phyloP scores from a whole-genome alignment of 2,797 vertebrate genomes.

The Cuculus canorus region DNA sequence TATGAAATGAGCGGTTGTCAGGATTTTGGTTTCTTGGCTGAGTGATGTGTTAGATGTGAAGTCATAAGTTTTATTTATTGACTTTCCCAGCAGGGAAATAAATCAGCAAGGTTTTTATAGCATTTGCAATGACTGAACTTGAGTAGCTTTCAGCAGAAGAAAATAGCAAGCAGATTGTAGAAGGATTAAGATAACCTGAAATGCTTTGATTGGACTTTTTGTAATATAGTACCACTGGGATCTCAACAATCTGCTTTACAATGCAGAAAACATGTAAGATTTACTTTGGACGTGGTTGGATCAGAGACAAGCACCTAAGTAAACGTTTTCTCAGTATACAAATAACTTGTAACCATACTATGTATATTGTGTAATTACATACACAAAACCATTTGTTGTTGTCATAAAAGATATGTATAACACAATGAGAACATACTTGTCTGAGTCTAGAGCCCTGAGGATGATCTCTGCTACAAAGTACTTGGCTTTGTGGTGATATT shows the following conservation, averaged over 20 bases:
- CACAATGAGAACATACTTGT: neutral
- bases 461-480: neutral
- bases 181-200: slow-evolving; percentile 24
- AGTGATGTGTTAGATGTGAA: slow-evolving; percentile 27
- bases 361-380: neutral
- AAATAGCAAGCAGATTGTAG: slow-evolving; percentile 2
- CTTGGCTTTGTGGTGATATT: neutral
- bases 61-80: neutral
- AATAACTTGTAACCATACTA: neutral
- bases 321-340: neutral
- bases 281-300: neutral
- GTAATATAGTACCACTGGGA: neutral
- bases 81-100: slow-evolving; percentile 33
- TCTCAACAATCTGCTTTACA: neutral
- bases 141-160: slow-evolving; percentile 1
- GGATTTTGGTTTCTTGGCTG: slow-evolving; percentile 31
- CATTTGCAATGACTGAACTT: neutral
- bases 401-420: neutral
- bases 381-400: neutral
- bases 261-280: neutral
- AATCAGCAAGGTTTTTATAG: slow-evolving; percentile 33
- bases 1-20: neutral
- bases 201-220: slow-evolving; percentile 13
- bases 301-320: neutral
- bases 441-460: neutral